Evolutionary conservation across 2,888 invertebrate species (phyloP).

Genomic region (Trachelus stipa): DNA sequence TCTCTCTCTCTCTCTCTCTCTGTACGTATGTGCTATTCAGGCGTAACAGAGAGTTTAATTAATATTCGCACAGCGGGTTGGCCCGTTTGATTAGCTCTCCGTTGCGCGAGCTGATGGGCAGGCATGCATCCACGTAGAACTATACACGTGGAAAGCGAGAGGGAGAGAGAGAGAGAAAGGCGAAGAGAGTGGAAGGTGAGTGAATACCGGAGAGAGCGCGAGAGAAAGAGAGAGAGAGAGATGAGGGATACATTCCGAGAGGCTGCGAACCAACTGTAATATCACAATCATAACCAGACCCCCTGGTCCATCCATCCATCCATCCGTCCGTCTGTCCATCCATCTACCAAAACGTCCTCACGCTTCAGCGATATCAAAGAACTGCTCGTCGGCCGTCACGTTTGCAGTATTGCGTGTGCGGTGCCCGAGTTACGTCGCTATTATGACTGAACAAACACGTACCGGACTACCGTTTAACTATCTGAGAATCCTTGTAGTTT

Average conservation of each 20-base stretch:
- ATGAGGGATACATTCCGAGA: conserved; percentile 53
- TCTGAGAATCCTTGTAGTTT: not conserved
- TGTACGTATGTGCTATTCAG: conserved; percentile 38
- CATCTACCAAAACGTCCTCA: conserved; percentile 61
- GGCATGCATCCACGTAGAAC: conserved; percentile 50
- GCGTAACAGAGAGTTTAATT: conserved; percentile 61
- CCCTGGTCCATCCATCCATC: conserved; percentile 30
- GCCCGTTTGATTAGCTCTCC: conserved; percentile 64
- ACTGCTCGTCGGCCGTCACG: conserved; percentile 45
- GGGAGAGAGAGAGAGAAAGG: conserved; percentile 24
- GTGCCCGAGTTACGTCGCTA: not conserved
- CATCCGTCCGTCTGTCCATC: conserved; percentile 30
- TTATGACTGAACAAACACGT: not conserved
- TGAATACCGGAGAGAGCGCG: conserved; percentile 18
- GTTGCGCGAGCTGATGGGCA: conserved; percentile 57
- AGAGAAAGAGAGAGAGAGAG: conserved; percentile 19
- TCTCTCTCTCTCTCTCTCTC: conserved; percentile 11
- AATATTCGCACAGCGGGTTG: conserved; percentile 61
- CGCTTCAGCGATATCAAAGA: conserved; percentile 67
- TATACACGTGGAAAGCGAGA: conserved; percentile 29
- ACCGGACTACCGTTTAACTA: not conserved
- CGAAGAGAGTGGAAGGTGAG: conserved; percentile 22
- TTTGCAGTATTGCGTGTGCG: conserved; percentile 29
- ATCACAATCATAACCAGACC: conserved; percentile 65
- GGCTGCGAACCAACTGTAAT: conserved; percentile 59